Evolutionary conservation across 2,113 vertebrate species (phyloP).

Genomic region (Malurus cyaneus): DNA sequence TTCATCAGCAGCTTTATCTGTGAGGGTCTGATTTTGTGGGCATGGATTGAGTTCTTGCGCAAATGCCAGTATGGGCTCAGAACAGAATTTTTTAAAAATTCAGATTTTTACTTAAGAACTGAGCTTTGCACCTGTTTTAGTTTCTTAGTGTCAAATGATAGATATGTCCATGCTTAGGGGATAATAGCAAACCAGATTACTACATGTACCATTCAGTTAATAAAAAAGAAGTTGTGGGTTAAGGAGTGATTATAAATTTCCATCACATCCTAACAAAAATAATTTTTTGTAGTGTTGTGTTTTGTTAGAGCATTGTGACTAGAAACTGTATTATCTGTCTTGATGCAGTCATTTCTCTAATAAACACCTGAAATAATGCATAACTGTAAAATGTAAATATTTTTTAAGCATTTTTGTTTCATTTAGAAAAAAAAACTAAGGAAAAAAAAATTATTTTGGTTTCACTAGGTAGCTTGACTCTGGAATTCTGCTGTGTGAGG

Average conservation of each 20-base stretch:
- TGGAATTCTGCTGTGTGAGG: rapidly evolving
- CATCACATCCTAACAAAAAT: background rate
- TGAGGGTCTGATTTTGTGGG: background rate
- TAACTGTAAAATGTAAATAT: background rate
- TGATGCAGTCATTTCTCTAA: background rate
- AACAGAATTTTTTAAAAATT: background rate
- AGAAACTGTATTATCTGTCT: background rate
- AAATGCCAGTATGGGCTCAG: background rate
- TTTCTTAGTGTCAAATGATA: background rate
- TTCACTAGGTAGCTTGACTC: background rate
- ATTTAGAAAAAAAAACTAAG: background rate
- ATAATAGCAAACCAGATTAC: background rate
- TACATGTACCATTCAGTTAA: background rate
- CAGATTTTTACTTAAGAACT: background rate
- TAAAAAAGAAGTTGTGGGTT: background rate
- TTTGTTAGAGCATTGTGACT: background rate
- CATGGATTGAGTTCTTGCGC: background rate
- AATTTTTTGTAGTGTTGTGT: background rate
- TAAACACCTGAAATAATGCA: background rate
- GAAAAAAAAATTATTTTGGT: background rate
- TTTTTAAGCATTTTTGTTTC: background rate
- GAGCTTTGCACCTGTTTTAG: background rate
- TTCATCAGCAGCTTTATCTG: background rate
- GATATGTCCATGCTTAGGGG: background rate
- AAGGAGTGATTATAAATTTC: background rate